phyloP scores from a whole-genome alignment of 2,113 vertebrate genomes.

The Sinocyclocheilus rhinocerous region DNA sequence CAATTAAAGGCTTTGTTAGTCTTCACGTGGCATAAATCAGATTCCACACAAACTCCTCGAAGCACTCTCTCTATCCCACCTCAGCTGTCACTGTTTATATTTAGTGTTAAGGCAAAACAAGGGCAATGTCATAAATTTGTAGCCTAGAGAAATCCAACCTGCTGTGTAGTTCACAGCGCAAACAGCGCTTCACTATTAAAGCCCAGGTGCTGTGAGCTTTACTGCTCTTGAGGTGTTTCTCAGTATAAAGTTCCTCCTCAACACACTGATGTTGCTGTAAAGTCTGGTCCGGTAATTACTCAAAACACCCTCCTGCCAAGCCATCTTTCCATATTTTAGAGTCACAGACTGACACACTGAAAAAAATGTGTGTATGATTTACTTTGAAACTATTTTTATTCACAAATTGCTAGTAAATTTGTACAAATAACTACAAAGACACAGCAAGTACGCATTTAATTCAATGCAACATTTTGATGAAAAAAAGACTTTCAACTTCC shows the following conservation, averaged over 20 bases:
- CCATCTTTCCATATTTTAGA: conserved; percentile 17
- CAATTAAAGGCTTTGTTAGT: conserved; percentile 63
- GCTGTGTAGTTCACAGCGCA: conserved; percentile 49
- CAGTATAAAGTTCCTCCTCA: conserved; percentile 26
- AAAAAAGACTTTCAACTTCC: no score
- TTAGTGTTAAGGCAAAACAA: conserved; percentile 65
- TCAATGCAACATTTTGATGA: no score
- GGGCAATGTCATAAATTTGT: conserved; percentile 60
- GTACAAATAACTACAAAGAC: not conserved
- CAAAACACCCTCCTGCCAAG: conserved; percentile 50
- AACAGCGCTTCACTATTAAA: conserved; percentile 26
- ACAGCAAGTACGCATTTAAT: no score
- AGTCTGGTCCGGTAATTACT: conserved; percentile 46
- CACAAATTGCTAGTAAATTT: not conserved
- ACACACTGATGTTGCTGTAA: conserved; percentile 42
- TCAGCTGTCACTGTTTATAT: conserved; percentile 76
- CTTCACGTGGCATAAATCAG: conserved; percentile 67
- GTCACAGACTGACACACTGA: not conserved
- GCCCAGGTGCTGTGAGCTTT: conserved; percentile 44
- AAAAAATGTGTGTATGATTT: not conserved
- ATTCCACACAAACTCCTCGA: conserved; percentile 62
- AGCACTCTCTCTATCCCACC: conserved; percentile 58
- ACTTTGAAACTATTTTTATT: not conserved
- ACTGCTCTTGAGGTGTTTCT: conserved; percentile 21
- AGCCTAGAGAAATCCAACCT: conserved; percentile 59